A percentile compares a stretch with the other conserved stretches of the same genome.
Conservation (phyloP, 2,113 vertebrate genomes). For the Notothenia rossii region DNA sequence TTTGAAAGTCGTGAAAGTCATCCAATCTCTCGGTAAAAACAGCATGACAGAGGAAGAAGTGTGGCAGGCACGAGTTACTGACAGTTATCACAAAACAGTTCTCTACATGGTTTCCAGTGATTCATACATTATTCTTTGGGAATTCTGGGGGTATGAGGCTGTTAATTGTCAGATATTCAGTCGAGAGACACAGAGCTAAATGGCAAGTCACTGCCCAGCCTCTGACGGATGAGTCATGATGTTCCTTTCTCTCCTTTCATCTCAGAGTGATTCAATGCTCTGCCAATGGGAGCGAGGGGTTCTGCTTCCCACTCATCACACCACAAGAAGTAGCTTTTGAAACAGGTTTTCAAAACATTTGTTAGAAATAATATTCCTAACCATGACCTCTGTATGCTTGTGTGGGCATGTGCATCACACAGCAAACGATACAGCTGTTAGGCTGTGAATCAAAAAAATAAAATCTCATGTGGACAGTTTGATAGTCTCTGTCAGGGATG, state of each 20-base stretch:
- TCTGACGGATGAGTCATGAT: slow-evolving; percentile 66
- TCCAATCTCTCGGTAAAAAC: slow-evolving; percentile 29
- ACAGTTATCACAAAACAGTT: slow-evolving; percentile 54
- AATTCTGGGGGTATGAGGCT: slow-evolving; percentile 25
- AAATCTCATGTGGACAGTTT: background rate
- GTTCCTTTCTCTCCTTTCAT: slow-evolving; percentile 41
- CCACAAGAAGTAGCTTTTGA: slow-evolving; percentile 18
- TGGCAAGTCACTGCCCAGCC: slow-evolving; percentile 42
- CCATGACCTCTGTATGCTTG: slow-evolving; percentile 22
- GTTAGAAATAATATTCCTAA: slow-evolving; percentile 8
- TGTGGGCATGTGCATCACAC: slow-evolving; percentile 19
- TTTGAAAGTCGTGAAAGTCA: background rate
- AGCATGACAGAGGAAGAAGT: background rate
- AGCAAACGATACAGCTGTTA: background rate
- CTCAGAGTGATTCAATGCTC: slow-evolving; percentile 56
- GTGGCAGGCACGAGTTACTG: slow-evolving; percentile 27
- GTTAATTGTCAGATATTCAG: slow-evolving; percentile 59
- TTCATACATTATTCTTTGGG: slow-evolving; percentile 27
- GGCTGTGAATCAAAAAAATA: background rate
- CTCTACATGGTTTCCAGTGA: slow-evolving; percentile 30
- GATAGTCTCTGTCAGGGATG: background rate
- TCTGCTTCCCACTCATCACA: slow-evolving; percentile 46
- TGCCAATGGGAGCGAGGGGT: slow-evolving; percentile 22
- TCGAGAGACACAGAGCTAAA: slow-evolving; percentile 64
- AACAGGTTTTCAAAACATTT: slow-evolving; percentile 36